Conservation (phyloP, 2,888 invertebrate genomes). For the Acrocyrtus sp. region DNA sequence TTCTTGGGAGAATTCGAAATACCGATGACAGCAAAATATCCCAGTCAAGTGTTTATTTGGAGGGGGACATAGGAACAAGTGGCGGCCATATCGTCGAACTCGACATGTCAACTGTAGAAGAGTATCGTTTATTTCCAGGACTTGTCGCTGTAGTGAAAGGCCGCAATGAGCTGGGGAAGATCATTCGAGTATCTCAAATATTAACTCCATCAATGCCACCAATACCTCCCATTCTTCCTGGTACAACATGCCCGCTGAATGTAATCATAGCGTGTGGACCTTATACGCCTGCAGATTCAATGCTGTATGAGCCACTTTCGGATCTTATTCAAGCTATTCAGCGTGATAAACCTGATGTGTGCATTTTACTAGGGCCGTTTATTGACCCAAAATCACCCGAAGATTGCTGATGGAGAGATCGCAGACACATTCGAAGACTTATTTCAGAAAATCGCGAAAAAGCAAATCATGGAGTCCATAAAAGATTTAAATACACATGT, state of each 20-base stretch:
- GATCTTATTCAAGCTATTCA: constrained; percentile 78
- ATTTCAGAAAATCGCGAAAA: constrained; percentile 77
- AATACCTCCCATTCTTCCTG: constrained; percentile 58
- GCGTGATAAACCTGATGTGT: constrained; percentile 79
- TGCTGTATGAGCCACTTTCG: constrained; percentile 82
- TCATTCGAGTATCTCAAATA: constrained; percentile 75
- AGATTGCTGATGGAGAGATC: constrained; percentile 71
- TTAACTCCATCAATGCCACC: constrained; percentile 6
- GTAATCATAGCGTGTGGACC: constrained; percentile 86
- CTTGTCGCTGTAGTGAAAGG: constrained; percentile 82
- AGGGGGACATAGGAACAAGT: constrained; percentile 71
- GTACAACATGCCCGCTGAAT: constrained; percentile 68
- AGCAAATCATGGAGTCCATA: constrained; percentile 67
- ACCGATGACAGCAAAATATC: constrained; percentile 81
- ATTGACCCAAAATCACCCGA: constrained; percentile 77
- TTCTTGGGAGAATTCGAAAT: constrained; percentile 80
- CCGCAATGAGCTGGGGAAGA: constrained; percentile 76
- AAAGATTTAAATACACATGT: constrained; percentile 72
- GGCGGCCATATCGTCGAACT: constrained; percentile 66
- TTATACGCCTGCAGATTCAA: constrained; percentile 80
- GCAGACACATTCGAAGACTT: constrained; percentile 78
- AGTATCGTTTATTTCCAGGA: constrained; percentile 81
- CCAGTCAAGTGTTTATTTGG: constrained; percentile 75
- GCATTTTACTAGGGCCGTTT: constrained; percentile 87
- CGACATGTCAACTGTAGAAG: constrained; percentile 70